These are phyloP conservation scores for Polia nebulosa DNA, from an alignment of 2,888 invertebrate species.

Conservation along the genomic window DNA sequence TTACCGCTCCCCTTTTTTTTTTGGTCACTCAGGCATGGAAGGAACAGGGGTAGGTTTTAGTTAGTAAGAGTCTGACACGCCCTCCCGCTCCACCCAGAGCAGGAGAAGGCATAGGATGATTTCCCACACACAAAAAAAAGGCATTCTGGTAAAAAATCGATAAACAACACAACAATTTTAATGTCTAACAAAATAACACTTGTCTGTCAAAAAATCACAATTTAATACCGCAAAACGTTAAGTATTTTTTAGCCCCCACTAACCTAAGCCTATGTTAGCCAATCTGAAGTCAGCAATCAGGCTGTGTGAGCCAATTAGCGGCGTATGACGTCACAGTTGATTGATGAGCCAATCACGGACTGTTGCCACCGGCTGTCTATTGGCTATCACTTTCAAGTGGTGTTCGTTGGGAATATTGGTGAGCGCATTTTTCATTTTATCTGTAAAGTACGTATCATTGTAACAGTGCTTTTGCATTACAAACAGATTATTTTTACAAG, in stretches of 20 bases:
- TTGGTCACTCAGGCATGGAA: too few species aligned
- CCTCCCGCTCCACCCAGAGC: too few species aligned
- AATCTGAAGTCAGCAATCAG: conserved; percentile 21
- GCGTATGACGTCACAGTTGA: too few species aligned
- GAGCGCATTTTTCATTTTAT: conserved; percentile 25
- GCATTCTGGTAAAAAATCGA: too few species aligned
- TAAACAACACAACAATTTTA: too few species aligned
- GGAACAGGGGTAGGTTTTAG: too few species aligned
- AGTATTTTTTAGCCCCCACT: background rate
- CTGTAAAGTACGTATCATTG: background rate
- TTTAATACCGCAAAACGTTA: background rate
- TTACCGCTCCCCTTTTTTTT: too few species aligned
- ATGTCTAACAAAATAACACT: too few species aligned
- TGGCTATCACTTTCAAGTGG: conserved; percentile 46
- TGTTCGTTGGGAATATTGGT: conserved; percentile 24
- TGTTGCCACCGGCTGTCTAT: conserved; percentile 18
- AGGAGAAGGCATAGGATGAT: too few species aligned
- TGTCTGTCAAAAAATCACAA: background rate
- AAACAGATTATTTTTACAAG: too few species aligned
- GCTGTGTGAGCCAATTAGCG: conserved; percentile 45
- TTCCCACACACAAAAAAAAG: too few species aligned
- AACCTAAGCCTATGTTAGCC: background rate
- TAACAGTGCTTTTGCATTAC: background rate
- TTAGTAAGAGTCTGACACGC: too few species aligned
- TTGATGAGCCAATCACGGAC: conserved; percentile 45